Conservation (phyloP, 2,113 vertebrate species). For the Bos javanicus region DNA sequence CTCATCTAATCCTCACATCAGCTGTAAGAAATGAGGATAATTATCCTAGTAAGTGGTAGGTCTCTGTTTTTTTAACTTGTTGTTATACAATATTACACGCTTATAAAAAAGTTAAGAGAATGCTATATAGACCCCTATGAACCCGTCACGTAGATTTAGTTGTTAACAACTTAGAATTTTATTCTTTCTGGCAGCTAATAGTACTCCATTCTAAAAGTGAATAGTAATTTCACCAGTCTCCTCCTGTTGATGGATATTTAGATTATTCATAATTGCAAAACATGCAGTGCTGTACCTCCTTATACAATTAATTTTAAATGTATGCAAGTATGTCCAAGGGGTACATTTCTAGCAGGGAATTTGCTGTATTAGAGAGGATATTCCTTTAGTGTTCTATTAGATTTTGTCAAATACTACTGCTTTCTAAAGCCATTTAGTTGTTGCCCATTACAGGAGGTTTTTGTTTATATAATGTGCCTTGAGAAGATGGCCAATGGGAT, state of each 20-base stretch:
- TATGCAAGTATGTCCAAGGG: not conserved
- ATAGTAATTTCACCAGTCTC: not conserved
- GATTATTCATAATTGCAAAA: constrained; percentile 2
- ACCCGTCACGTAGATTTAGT: not conserved
- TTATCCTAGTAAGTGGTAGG: not conserved
- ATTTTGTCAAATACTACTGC: constrained; percentile 18
- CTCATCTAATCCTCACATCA: not conserved
- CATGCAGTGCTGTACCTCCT: not conserved
- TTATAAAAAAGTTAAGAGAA: not conserved
- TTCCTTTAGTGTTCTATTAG: constrained; percentile 22
- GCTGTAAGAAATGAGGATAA: not conserved
- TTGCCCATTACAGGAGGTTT: not conserved
- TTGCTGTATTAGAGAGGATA: not conserved
- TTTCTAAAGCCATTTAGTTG: not conserved
- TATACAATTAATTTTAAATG: not conserved
- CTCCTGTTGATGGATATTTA: constrained; percentile 22
- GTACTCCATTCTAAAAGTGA: not conserved
- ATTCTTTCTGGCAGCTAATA: not conserved
- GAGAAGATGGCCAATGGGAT: not conserved
- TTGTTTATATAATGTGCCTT: not conserved
- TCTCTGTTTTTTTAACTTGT: not conserved
- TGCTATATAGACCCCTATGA: not conserved
- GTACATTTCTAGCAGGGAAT: not conserved
- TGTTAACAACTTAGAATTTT: not conserved
- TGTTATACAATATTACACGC: not conserved